Conservation (phyloP, 2,888 invertebrate genomes). For the Silvanus unidentatus region DNA sequence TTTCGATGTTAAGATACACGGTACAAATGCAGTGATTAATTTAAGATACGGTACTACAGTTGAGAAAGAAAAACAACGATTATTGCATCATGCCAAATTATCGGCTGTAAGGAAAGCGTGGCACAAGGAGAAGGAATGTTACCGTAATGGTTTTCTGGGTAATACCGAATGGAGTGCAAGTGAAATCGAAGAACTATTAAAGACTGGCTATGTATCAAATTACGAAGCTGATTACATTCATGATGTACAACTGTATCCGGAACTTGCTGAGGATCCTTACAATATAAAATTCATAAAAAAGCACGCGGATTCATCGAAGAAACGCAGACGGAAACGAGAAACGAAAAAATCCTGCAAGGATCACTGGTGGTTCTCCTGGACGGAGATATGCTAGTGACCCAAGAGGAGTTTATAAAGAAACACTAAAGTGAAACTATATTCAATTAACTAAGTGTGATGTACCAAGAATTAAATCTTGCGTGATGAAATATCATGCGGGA, state of each 20-base stretch:
- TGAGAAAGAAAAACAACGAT: slow-evolving; percentile 80
- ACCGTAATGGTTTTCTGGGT: slow-evolving; percentile 71
- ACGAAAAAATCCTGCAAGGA: slow-evolving; percentile 33
- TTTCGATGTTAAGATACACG: slow-evolving; percentile 86
- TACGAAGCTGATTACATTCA: slow-evolving; percentile 91
- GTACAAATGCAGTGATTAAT: slow-evolving; percentile 84
- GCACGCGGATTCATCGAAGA: slow-evolving; percentile 64
- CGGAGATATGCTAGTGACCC: slow-evolving; percentile 5
- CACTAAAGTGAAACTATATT: slow-evolving; percentile 40
- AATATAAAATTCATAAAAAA: slow-evolving; percentile 87
- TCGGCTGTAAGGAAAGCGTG: slow-evolving; percentile 87
- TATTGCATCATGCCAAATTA: slow-evolving; percentile 84
- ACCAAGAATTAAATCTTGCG: slow-evolving; percentile 34
- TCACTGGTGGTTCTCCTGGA: slow-evolving; percentile 48
- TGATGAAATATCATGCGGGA: slow-evolving; percentile 37
- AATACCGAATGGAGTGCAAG: slow-evolving; percentile 79
- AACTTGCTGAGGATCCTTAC: slow-evolving; percentile 92
- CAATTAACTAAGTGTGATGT: slow-evolving; percentile 48
- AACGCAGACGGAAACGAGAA: slow-evolving; percentile 66
- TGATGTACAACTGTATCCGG: slow-evolving; percentile 83
- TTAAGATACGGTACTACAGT: slow-evolving; percentile 88
- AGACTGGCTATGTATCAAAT: slow-evolving; percentile 74
- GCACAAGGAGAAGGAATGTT: slow-evolving; percentile 83
- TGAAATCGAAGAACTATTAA: slow-evolving; percentile 84
- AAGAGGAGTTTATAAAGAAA: slow-evolving; percentile 16